Evolutionary conservation across 2,888 invertebrate species (phyloP).

Genomic region (Dasypogon diadema): DNA sequence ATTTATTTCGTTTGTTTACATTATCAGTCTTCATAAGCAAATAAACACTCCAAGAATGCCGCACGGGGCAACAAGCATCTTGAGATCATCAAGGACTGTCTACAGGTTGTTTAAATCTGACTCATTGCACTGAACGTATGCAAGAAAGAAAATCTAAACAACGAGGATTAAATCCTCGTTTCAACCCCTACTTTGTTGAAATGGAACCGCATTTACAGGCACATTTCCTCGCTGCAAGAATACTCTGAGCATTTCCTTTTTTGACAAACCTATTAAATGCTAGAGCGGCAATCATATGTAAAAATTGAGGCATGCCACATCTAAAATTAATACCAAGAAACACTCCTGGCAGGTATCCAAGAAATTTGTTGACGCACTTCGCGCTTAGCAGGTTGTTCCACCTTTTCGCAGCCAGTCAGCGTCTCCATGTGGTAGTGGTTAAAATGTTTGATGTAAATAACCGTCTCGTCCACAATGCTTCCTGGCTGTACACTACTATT

Average conservation of each 20-base stretch:
- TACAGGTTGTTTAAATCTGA: constrained; percentile 44
- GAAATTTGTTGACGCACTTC: constrained; percentile 54
- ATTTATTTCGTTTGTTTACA: constrained; percentile 25
- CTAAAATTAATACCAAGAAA: constrained; percentile 40
- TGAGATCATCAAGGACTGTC: constrained; percentile 23
- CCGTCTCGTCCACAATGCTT: not conserved
- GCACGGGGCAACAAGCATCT: constrained; percentile 2
- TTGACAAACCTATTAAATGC: too few species aligned
- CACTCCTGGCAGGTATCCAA: constrained; percentile 50
- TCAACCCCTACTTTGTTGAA: not conserved
- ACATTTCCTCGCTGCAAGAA: too few species aligned
- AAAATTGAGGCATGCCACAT: constrained; percentile 4
- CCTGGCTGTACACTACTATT: not conserved
- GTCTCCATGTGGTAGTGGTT: not conserved
- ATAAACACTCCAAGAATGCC: constrained; percentile 28
- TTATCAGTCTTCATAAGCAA: constrained; percentile 16
- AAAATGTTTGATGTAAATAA: constrained; percentile 15
- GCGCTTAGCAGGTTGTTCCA: constrained; percentile 57
- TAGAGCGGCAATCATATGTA: not conserved
- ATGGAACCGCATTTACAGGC: not conserved
- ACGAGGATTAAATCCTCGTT: not conserved
- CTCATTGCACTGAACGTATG: not conserved
- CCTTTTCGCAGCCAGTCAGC: constrained; percentile 40
- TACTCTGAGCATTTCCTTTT: too few species aligned
- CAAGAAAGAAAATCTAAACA: not conserved